phyloP scores from a whole-genome alignment of 2,888 invertebrate genomes.

The Aquatica leii region DNA sequence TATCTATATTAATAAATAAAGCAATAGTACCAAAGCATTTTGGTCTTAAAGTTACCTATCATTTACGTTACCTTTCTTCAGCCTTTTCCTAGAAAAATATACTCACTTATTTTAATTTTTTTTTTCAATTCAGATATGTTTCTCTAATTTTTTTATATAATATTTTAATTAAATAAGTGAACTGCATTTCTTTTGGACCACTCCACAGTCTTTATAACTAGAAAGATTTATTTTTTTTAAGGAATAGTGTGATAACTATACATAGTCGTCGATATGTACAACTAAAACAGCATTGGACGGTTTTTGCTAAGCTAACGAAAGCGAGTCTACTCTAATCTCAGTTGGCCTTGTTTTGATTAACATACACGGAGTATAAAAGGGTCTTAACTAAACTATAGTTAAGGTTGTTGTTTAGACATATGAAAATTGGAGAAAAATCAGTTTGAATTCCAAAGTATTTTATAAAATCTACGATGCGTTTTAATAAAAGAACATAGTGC shows the following conservation, averaged over 20 bases:
- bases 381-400: background rate
- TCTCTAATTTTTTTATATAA: constrained; percentile 15
- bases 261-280: constrained; percentile 45
- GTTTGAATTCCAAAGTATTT: no score
- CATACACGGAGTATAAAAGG: constrained; percentile 15
- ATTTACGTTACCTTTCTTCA: constrained; percentile 29
- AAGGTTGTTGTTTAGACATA: background rate
- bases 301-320: constrained; percentile 51
- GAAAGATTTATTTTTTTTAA: constrained; percentile 32
- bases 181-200: constrained; percentile 57
- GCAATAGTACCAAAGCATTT: constrained; percentile 61
- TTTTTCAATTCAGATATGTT: constrained; percentile 54
- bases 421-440: background rate
- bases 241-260: constrained; percentile 32
- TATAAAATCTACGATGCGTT: no score
- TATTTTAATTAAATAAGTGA: constrained; percentile 45
- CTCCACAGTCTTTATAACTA: constrained; percentile 57
- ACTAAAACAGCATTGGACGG: constrained; percentile 50
- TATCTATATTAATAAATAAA: constrained; percentile 51
- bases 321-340: constrained; percentile 20
- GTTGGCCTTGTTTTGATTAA: constrained; percentile 28
- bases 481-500: no score
- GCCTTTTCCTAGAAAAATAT: constrained; percentile 57
- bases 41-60: constrained; percentile 46
- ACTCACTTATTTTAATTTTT: constrained; percentile 46